Percentiles rank a stretch among this genome's conserved stretches.
Conservation (phyloP, 92 coral and sea anemone genomes). For the Epizoanthus stellaris region DNA sequence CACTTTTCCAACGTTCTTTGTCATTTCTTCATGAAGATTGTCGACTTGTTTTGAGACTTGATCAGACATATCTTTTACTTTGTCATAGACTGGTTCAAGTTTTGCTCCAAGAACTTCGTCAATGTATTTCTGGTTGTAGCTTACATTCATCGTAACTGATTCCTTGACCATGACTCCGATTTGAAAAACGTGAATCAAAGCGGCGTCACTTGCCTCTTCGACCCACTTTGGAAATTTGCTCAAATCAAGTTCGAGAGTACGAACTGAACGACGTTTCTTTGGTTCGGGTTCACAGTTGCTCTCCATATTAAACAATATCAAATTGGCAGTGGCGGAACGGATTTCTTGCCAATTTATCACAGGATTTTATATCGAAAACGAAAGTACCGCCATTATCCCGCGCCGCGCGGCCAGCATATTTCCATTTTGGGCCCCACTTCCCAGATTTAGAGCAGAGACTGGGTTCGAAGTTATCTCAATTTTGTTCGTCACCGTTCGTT, state of each 20-base stretch:
- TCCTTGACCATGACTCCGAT: constrained; percentile 59
- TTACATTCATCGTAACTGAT: constrained; percentile 38
- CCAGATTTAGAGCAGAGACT: too few relatives aligned
- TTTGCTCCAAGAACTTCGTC: constrained; percentile 49
- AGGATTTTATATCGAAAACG: too few relatives aligned
- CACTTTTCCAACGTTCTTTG: constrained; percentile 3
- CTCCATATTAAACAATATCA: background rate
- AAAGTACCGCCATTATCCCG: too few relatives aligned
- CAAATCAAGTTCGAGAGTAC: constrained; percentile 33
- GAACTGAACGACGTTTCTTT: constrained; percentile 16
- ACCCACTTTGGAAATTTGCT: constrained; percentile 45
- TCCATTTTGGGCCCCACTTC: too few relatives aligned
- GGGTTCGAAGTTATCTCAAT: too few relatives aligned
- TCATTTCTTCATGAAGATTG: constrained; percentile 23
- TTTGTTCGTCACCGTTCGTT: too few relatives aligned
- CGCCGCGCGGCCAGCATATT: too few relatives aligned
- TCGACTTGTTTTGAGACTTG: constrained; percentile 10
- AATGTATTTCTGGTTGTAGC: constrained; percentile 40
- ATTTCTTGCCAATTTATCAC: background rate
- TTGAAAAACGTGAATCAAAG: constrained; percentile 24
- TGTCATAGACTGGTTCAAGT: constrained; percentile 47
- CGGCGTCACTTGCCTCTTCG: constrained; percentile 13
- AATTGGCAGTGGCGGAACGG: background rate
- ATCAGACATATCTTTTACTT: constrained; percentile 25
- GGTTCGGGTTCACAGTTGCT: background rate